Conservation (phyloP, 2,888 invertebrate species). For the Aleiodes leptofemur region DNA sequence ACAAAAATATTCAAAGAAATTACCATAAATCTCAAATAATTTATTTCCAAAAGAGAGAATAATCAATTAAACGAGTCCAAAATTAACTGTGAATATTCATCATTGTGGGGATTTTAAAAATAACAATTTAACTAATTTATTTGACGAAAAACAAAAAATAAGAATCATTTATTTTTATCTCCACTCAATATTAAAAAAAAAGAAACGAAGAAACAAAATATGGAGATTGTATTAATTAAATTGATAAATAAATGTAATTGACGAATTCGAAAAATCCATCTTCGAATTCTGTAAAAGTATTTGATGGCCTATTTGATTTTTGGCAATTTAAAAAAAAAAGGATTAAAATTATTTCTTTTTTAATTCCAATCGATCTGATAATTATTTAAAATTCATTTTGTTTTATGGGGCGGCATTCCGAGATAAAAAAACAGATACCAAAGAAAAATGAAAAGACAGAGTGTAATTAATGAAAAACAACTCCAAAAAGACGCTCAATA, state of each 20-base stretch:
- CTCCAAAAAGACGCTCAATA: constrained; percentile 1
- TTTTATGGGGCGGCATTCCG: no score
- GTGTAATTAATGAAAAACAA: not conserved
- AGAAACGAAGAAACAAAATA: not conserved
- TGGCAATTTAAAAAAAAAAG: not conserved
- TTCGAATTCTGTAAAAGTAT: not conserved
- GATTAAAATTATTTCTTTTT: not conserved
- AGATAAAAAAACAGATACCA: not conserved
- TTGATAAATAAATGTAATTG: constrained; percentile 22
- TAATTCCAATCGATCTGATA: no score
- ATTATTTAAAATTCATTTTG: no score
- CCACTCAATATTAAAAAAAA: constrained; percentile 4
- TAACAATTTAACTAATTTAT: constrained; percentile 12
- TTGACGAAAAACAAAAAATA: constrained; percentile 8
- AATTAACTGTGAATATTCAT: constrained; percentile 6
- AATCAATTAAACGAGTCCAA: not conserved
- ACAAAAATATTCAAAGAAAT: not conserved
- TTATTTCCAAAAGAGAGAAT: constrained; percentile 1
- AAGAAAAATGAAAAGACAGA: constrained; percentile 5
- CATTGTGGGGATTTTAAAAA: not conserved
- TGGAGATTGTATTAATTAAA: constrained; percentile 28
- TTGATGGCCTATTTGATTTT: not conserved
- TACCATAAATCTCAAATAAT: constrained; percentile 4
- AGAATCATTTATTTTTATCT: constrained; percentile 1
- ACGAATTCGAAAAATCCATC: not conserved